Evolutionary conservation across 2,113 vertebrate species (phyloP).

Genomic region (Mastomys natalensis): DNA sequence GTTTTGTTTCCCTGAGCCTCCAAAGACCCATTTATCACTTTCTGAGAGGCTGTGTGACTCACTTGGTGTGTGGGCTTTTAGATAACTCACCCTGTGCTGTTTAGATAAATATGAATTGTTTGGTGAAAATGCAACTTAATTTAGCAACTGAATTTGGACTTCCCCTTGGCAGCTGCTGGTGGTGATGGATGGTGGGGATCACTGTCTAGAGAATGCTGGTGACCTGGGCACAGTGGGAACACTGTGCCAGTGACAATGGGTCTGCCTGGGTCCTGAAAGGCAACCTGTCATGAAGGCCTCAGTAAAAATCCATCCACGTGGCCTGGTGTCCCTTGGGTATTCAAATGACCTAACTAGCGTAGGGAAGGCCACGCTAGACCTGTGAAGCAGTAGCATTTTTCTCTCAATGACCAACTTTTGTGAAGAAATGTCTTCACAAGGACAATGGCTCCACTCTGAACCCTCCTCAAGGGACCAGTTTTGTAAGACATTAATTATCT

Average conservation of each 20-base stretch:
- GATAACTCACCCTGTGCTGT: neutral
- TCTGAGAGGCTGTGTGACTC: neutral
- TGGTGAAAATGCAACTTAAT: neutral
- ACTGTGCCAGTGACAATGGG: neutral
- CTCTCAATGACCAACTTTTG: neutral
- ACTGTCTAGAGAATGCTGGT: neutral
- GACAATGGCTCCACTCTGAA: neutral
- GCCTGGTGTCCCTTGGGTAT: fast-evolving
- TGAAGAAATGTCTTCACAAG: neutral
- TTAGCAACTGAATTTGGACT: neutral
- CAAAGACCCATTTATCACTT: neutral
- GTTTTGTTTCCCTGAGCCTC: neutral
- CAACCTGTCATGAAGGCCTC: neutral
- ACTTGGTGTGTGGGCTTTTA: neutral
- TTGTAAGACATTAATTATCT: neutral
- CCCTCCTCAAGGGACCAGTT: neutral
- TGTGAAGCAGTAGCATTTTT: neutral
- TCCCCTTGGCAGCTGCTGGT: neutral
- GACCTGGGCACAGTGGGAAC: neutral
- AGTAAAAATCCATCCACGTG: neutral
- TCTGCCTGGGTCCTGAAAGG: neutral
- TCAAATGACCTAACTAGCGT: too few relatives aligned
- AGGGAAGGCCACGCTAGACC: too few relatives aligned
- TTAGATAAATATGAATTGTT: neutral
- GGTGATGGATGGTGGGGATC: neutral